Evolutionary conservation across 1,140 invertebrate genomes (phyloP).

Genomic region (Oscheius sp.): DNA sequence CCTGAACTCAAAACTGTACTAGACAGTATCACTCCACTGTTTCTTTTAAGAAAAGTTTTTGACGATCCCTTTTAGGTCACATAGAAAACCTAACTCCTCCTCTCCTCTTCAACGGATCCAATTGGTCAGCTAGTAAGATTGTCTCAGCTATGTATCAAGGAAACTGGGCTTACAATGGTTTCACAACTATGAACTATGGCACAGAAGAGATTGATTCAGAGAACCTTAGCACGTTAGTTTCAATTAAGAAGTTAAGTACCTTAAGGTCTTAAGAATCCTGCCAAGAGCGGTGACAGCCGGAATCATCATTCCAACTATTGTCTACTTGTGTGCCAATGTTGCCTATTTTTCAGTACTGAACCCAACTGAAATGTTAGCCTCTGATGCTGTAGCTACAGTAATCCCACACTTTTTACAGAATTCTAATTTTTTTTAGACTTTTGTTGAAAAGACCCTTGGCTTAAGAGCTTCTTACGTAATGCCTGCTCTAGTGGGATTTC

Average conservation of each 20-base stretch:
- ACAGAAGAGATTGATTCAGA: conserved; percentile 20
- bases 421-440: conserved; percentile 3
- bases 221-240: background rate
- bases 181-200: conserved; percentile 25
- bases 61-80: background rate
- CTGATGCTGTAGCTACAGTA: conserved; percentile 27
- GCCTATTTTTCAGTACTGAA: conserved; percentile 22
- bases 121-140: conserved; percentile 19
- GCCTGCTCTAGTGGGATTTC: conserved; percentile 19
- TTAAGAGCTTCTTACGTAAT: conserved; percentile 9
- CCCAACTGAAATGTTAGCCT: conserved; percentile 19
- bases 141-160: conserved; percentile 29
- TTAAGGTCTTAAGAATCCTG: conserved; percentile 13
- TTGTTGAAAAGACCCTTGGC: conserved; percentile 26
- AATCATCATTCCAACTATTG: conserved; percentile 2
- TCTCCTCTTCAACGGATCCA: background rate
- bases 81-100: background rate
- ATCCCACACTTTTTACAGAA: background rate
- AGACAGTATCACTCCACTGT: no score
- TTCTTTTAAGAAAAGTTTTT: no score
- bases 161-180: conserved; percentile 28
- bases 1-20: no score
- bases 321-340: conserved; percentile 21
- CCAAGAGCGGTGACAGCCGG: conserved; percentile 10
- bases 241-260: background rate